Percentiles rank a stretch among this genome's conserved stretches.
These are phyloP conservation scores for Ibycter americanus DNA, from an alignment of 2,797 vertebrate genomes.

Conservation along the genomic window DNA sequence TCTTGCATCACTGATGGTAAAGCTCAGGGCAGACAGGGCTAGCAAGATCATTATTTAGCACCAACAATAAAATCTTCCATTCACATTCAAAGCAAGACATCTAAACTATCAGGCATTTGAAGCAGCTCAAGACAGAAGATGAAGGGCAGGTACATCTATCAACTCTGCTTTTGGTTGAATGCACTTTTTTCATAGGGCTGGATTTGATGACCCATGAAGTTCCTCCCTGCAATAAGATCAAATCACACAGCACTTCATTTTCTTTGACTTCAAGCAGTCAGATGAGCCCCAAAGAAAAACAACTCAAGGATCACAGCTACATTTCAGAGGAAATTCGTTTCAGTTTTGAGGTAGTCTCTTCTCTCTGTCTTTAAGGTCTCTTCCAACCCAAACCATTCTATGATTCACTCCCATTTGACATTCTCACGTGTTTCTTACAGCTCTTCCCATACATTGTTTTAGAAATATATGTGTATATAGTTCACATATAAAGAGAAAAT, in stretches of 20 bases:
- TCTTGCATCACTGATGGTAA: background rate
- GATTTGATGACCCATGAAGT: conserved; percentile 50
- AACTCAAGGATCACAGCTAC: background rate
- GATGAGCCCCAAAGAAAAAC: conserved; percentile 21
- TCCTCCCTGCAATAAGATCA: background rate
- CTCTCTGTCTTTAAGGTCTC: background rate
- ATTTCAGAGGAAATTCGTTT: conserved; percentile 16
- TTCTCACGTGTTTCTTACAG: background rate
- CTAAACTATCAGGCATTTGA: background rate
- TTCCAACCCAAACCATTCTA: no score
- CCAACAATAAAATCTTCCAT: conserved; percentile 4
- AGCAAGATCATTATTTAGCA: conserved; percentile 11
- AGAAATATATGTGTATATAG: background rate
- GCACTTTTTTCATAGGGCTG: background rate
- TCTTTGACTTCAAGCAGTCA: conserved; percentile 16
- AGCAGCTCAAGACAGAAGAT: background rate
- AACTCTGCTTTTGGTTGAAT: background rate
- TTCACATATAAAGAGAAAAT: background rate
- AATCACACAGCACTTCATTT: conserved; percentile 9
- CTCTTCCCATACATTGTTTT: background rate
- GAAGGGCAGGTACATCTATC: conserved; percentile 38
- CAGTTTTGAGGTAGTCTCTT: background rate
- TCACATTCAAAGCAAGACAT: conserved; percentile 27
- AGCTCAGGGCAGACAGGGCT: background rate
- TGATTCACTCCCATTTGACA: background rate